phyloP scores from a whole-genome alignment of 2,888 invertebrate genomes.

The Eupithecia inturbata region DNA sequence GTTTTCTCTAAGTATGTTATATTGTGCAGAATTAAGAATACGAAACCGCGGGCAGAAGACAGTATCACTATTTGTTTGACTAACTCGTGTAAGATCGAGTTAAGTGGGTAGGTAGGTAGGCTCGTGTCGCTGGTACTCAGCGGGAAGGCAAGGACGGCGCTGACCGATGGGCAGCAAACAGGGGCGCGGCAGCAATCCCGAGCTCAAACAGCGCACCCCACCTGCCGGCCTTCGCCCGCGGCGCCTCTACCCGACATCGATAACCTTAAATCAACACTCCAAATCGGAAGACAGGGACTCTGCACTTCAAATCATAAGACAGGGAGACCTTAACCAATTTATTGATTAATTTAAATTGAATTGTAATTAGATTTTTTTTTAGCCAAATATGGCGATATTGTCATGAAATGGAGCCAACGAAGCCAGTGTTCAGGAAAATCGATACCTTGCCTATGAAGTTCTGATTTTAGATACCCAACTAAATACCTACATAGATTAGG shows the following conservation, averaged over 20 bases:
- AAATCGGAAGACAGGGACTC: too few relatives aligned
- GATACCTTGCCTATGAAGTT: too few relatives aligned
- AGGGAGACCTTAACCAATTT: too few relatives aligned
- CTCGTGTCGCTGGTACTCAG: not conserved
- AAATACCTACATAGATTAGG: too few relatives aligned
- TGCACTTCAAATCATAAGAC: too few relatives aligned
- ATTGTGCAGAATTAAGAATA: not conserved
- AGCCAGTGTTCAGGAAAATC: not conserved
- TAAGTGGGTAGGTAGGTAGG: slow-evolving; percentile 12
- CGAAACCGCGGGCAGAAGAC: not conserved
- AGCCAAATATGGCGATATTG: too few relatives aligned
- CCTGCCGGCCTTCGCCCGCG: slow-evolving; percentile 36
- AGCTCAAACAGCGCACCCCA: slow-evolving; percentile 47
- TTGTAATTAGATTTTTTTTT: too few relatives aligned
- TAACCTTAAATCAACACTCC: not conserved
- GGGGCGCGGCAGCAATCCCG: slow-evolving; percentile 54
- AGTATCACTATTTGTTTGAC: not conserved
- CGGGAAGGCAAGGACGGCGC: slow-evolving; percentile 43
- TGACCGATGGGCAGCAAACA: slow-evolving; percentile 60
- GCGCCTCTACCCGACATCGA: not conserved
- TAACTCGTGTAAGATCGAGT: slow-evolving; percentile 1
- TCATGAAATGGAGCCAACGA: not conserved
- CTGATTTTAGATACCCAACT: too few relatives aligned
- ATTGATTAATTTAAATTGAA: too few relatives aligned
- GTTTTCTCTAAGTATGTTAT: too few relatives aligned